Percentiles rank a stretch among this genome's conserved stretches.
Evolutionary conservation across 2,113 vertebrate species (phyloP).

Genomic region (Siniperca chuatsi): DNA sequence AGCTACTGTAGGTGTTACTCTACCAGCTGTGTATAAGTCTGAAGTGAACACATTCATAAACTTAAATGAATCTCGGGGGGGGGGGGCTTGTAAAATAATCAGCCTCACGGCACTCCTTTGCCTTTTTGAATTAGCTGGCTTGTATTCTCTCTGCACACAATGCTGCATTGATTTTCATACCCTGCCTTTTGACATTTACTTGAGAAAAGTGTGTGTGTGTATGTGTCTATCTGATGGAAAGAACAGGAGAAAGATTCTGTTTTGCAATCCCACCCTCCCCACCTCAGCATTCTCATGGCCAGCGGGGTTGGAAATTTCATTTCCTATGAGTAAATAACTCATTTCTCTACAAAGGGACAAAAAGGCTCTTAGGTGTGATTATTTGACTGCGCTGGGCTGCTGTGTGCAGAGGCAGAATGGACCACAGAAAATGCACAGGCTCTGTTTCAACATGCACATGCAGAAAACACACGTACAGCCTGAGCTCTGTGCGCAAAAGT

Average conservation of each 20-base stretch:
- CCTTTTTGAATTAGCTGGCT: conserved; percentile 58
- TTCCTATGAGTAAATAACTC: conserved; percentile 69
- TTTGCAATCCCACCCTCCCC: conserved; percentile 34
- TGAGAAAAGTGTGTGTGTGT: conserved; percentile 41
- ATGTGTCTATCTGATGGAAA: conserved; percentile 17
- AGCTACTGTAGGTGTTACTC: conserved; percentile 31
- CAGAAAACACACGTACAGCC: conserved; percentile 1
- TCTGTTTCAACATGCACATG: not conserved
- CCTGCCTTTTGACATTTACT: conserved; percentile 79
- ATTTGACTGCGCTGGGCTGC: conserved; percentile 12
- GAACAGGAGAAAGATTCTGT: conserved; percentile 31
- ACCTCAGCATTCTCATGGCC: conserved; percentile 33
- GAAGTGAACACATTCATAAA: conserved; percentile 43
- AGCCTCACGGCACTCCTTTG: conserved; percentile 50
- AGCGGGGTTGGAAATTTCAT: conserved; percentile 56
- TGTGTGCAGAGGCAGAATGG: conserved; percentile 19
- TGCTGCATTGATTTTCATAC: conserved; percentile 74
- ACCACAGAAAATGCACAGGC: not conserved
- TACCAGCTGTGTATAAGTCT: conserved; percentile 33
- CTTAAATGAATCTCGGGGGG: conserved; percentile 31
- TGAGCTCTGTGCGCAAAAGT: too few relatives aligned
- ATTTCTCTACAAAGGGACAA: conserved; percentile 59
- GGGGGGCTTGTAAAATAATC: conserved; percentile 66
- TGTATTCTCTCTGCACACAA: conserved; percentile 52
- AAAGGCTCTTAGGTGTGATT: conserved; percentile 50